Conservation (phyloP, 2,113 vertebrate genomes). For the Patagioenas fasciata region DNA sequence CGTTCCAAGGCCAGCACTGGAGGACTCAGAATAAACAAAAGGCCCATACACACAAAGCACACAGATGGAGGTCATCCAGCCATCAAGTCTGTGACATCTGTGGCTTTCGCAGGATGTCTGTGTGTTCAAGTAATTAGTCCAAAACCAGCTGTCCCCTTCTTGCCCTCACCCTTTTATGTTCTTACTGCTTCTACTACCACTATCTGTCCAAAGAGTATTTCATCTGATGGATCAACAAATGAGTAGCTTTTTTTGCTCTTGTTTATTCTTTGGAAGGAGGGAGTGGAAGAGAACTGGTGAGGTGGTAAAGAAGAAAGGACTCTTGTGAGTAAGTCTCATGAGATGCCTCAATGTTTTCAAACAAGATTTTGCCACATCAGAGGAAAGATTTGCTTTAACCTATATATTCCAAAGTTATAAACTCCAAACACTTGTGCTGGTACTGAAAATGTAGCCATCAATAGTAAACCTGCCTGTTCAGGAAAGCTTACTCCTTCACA, state of each 20-base stretch:
- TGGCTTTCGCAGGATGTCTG: constrained; percentile 16
- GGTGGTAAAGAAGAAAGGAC: not conserved
- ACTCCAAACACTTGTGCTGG: not conserved
- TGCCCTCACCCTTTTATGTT: not conserved
- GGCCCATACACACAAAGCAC: not conserved
- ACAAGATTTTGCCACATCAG: not conserved
- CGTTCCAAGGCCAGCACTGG: not conserved
- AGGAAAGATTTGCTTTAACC: not conserved
- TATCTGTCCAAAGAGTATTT: not conserved
- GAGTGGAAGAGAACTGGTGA: not conserved
- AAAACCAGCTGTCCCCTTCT: constrained; percentile 29
- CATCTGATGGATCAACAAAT: not conserved
- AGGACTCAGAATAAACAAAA: constrained; percentile 16
- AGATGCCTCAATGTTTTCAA: not conserved
- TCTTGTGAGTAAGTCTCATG: not conserved
- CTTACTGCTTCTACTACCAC: not conserved
- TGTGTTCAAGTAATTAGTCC: not conserved
- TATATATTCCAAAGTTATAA: not conserved
- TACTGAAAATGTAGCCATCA: not conserved
- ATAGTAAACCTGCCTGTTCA: not conserved
- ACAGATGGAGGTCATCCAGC: not conserved
- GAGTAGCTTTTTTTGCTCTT: not conserved
- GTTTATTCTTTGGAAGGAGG: not conserved
- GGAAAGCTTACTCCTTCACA: not conserved
- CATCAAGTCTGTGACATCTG: constrained; percentile 23